These are phyloP conservation scores for Lampropteryx suffumata DNA, from an alignment of 2,888 invertebrate genomes.

Conservation along the genomic window DNA sequence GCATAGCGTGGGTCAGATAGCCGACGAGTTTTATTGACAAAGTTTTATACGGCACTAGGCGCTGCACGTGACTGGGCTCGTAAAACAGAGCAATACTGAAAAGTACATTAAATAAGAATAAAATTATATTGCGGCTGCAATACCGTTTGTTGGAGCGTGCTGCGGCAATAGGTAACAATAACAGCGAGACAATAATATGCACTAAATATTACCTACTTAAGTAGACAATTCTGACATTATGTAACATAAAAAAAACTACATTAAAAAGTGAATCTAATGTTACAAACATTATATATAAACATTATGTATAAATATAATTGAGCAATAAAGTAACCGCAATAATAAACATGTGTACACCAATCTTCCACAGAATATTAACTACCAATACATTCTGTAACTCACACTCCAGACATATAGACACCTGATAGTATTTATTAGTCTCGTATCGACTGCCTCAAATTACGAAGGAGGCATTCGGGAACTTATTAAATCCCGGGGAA, in stretches of 20 bases:
- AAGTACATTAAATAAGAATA: constrained; percentile 7
- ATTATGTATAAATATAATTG: too few species aligned
- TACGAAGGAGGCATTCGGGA: constrained; percentile 9
- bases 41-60: constrained; percentile 22
- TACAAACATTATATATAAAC: too few species aligned
- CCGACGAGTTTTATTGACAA: constrained; percentile 25
- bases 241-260: too few species aligned
- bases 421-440: constrained; percentile 17
- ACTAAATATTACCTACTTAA: too few species aligned
- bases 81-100: constrained; percentile 9
- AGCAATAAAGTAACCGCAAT: too few species aligned
- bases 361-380: constrained; percentile 1
- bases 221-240: too few species aligned
- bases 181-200: too few species aligned
- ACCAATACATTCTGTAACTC: constrained; percentile 4
- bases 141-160: not conserved
- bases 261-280: too few species aligned
- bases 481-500: constrained; percentile 14
- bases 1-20: constrained; percentile 15
- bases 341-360: not conserved
- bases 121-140: constrained; percentile 11
- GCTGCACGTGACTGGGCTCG: constrained; percentile 22
- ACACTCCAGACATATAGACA: constrained; percentile 3
- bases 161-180: not conserved
- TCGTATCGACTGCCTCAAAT: constrained; percentile 18